Evolutionary conservation across 2,888 invertebrate genomes (phyloP).

Genomic region (Onchidella celtica): DNA sequence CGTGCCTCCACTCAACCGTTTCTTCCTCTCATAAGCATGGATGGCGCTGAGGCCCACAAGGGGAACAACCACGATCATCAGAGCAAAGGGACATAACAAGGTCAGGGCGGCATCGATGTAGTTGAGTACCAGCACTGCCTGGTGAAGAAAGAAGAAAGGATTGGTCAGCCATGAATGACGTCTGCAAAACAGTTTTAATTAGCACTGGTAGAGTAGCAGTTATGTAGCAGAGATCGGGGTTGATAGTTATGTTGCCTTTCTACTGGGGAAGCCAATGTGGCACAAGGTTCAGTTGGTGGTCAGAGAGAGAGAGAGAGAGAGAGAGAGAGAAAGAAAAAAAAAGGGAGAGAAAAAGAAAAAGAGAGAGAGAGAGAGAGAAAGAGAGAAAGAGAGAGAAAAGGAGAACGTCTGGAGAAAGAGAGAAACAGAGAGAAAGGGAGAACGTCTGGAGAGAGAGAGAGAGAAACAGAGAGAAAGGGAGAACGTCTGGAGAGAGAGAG

Average conservation of each 20-base stretch:
- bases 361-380: background rate
- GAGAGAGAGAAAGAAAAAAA: conserved; percentile 4
- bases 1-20: background rate
- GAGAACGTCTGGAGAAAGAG: background rate
- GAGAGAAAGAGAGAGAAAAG: background rate
- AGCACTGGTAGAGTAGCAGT: too few relatives aligned
- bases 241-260: too few relatives aligned
- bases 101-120: conserved; percentile 49
- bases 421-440: background rate
- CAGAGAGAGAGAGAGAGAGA: background rate
- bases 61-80: conserved; percentile 44
- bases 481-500: background rate
- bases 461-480: background rate
- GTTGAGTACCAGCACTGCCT: conserved; percentile 33
- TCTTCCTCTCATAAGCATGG: conserved; percentile 39
- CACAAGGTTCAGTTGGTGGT: background rate
- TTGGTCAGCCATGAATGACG: background rate
- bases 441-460: background rate
- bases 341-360: background rate
- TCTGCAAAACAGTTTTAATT: background rate
- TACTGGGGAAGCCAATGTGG: too few relatives aligned
- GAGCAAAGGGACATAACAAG: conserved; percentile 34
- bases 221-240: too few relatives aligned
- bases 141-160: background rate
- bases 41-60: conserved; percentile 41